Base-by-base conservation (phyloP, 2,797 vertebrate species). In the Crenuchus spilurus region DNA sequence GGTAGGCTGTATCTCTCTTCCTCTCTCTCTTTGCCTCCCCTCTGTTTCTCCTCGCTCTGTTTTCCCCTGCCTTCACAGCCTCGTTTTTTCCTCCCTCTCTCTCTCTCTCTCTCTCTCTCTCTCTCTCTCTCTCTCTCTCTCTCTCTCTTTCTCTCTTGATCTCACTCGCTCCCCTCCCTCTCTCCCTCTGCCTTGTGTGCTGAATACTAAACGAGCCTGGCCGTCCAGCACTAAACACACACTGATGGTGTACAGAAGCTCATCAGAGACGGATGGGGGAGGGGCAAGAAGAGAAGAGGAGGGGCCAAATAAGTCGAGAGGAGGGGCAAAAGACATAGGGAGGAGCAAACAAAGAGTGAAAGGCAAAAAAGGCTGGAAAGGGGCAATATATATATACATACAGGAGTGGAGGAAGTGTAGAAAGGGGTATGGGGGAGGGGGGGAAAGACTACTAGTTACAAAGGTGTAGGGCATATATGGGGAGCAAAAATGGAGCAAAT, bases 201-300 rank as follows among this genome's bases (percentile, higher is more conserved):
- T 82, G 92, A 94, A 94, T 94, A 92, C 89, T 92, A 94, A 93
- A 91, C 79, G 68, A 79, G 86, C 82, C 83, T 79, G 86, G 87
- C 87, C 88, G 82, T 78, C 84, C 86, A 77, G 83, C 82, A 86
- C 88, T 91, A 90, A 92, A 91, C 86, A 92, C 90, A 88, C 83
- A 85, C 91, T 91, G 89, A 91, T 90, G 89, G 48, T 90, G 84
- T 84, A 83, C 85, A 44, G 24, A 18, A 57, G 76, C 80, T 71
- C 61, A 26, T 63, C 58, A 58, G 66, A 78, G 67, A 63, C 77
- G 72, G 64, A 16, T 64, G 46, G 28, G 49, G 74, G 44, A 66
- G 52, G 74, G 73, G 79, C 51, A 28, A 2, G 26, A 16, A 74
- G 72, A 61, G 64, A 65, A 65, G 65, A 55, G 75, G 58, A 65